Evolutionary conservation across 2,888 invertebrate species (phyloP).

Genomic region (Cloeon dipterum): DNA sequence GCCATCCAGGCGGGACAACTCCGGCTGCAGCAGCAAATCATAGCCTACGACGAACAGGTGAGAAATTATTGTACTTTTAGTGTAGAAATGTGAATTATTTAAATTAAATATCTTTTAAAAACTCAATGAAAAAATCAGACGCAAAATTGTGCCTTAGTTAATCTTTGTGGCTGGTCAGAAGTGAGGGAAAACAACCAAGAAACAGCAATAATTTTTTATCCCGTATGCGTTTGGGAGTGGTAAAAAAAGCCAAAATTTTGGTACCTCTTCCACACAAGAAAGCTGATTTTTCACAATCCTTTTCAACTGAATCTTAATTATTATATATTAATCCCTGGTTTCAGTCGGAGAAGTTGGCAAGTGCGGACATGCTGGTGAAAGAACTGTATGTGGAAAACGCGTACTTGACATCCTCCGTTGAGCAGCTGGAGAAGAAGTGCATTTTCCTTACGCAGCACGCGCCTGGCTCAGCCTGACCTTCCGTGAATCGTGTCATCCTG

Average conservation of each 20-base stretch:
- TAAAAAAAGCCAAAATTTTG: too few species aligned
- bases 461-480: neutral
- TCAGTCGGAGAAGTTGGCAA: conserved; percentile 40
- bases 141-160: conserved; percentile 8
- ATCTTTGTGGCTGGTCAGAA: conserved; percentile 20
- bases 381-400: conserved; percentile 71
- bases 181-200: too few species aligned
- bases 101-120: too few species aligned
- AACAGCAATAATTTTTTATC: too few species aligned
- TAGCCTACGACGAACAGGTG: conserved; percentile 26
- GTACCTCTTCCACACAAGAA: too few species aligned
- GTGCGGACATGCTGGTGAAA: conserved; percentile 53
- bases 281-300: too few species aligned
- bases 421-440: neutral
- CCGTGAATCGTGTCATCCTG: too few species aligned
- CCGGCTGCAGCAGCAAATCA: conserved; percentile 26
- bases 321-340: too few species aligned
- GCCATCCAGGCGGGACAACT: conserved; percentile 27
- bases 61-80: conserved; percentile 1
- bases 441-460: neutral
- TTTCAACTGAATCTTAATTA: too few species aligned
- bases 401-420: conserved; percentile 24
- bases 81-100: too few species aligned
- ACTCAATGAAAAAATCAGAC: too few species aligned
- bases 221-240: too few species aligned